Evolutionary conservation across 2,113 vertebrate species (phyloP).

Genomic region (Phocoena sinus): DNA sequence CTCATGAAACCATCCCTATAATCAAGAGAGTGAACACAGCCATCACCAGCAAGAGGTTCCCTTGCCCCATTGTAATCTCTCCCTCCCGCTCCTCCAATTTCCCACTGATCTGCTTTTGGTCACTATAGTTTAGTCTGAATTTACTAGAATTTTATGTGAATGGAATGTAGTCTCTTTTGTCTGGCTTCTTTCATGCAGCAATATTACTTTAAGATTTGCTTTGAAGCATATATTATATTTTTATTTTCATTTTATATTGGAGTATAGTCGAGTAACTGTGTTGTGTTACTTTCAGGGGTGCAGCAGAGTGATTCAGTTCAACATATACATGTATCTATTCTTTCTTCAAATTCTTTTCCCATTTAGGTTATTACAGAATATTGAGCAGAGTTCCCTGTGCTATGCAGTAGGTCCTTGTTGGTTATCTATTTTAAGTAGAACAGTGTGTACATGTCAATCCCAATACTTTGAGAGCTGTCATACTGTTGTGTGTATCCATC

Average conservation of each 20-base stretch:
- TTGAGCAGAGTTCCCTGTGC: not conserved
- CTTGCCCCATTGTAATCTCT: fast-evolving
- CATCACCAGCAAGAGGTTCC: not conserved
- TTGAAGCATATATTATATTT: not conserved
- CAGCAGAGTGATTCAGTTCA: not conserved
- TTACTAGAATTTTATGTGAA: not conserved
- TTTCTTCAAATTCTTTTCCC: not conserved
- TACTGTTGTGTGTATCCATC: fast-evolving
- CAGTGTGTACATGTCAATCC: not conserved
- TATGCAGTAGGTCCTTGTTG: not conserved
- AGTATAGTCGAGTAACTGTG: not conserved
- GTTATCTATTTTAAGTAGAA: not conserved
- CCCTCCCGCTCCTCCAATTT: not conserved
- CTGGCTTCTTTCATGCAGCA: not conserved
- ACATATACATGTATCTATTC: not conserved
- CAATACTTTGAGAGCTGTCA: not conserved
- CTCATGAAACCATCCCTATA: fast-evolving
- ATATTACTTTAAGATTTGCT: not conserved
- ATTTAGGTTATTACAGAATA: not conserved
- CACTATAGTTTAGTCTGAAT: not conserved
- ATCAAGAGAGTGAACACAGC: fast-evolving
- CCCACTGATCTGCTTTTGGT: not conserved
- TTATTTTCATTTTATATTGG: not conserved
- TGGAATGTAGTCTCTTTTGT: not conserved
- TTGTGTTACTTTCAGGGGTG: not conserved